Evolutionary conservation across 2,113 vertebrate genomes (phyloP).

Genomic region (Scophthalmus maximus): DNA sequence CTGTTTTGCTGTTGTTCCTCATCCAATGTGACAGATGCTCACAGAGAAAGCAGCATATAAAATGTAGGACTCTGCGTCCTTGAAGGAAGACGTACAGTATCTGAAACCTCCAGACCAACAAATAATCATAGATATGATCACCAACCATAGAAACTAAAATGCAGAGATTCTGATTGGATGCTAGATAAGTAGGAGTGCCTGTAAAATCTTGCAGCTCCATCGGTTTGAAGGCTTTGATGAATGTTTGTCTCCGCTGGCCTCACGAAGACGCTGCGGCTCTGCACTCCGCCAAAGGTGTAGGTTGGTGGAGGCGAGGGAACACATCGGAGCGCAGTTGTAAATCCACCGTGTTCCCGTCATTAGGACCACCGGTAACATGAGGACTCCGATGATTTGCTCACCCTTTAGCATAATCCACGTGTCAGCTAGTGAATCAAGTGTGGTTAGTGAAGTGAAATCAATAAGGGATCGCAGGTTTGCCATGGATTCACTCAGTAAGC

Average conservation of each 20-base stretch:
- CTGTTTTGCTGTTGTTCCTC: too few relatives aligned
- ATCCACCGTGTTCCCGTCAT: conserved; percentile 39
- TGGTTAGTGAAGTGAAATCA: conserved; percentile 35
- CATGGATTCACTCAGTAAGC: conserved; percentile 11
- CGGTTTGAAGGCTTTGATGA: conserved; percentile 8
- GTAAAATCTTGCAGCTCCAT: neutral
- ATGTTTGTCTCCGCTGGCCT: neutral
- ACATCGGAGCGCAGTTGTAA: conserved; percentile 20
- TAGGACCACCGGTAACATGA: conserved; percentile 35
- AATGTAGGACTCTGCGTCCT: too few relatives aligned
- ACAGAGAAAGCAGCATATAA: too few relatives aligned
- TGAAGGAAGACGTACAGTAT: neutral
- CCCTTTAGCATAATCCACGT: conserved; percentile 7
- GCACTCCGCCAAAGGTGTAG: conserved; percentile 32
- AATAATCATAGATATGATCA: neutral
- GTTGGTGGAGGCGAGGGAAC: neutral
- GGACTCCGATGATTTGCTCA: conserved; percentile 22
- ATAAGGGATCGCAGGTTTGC: conserved; percentile 26
- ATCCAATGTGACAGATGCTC: neutral
- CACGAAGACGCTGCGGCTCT: conserved; percentile 6
- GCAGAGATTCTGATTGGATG: neutral
- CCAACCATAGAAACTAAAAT: neutral
- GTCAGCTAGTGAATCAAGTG: conserved; percentile 9
- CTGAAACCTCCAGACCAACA: neutral
- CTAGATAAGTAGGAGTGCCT: neutral